A percentile compares a stretch with the other conserved stretches of the same genome.
Evolutionary conservation across 2,113 vertebrate species (phyloP).

Genomic region (Butorides virescens): DNA sequence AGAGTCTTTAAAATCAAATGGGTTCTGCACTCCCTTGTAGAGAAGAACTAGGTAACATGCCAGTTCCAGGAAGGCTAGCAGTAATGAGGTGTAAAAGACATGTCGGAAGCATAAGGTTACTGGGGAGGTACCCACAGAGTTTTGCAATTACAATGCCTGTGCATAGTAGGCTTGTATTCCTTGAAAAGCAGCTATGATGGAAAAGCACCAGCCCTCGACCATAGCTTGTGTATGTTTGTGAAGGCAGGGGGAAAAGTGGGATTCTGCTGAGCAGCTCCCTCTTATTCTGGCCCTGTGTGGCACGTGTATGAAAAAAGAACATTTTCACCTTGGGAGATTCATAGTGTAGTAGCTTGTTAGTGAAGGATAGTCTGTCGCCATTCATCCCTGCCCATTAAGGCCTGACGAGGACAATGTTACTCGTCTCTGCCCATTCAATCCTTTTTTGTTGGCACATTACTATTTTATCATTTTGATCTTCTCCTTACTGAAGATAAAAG

Average conservation of each 20-base stretch:
- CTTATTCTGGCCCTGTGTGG: not conserved
- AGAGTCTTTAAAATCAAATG: not conserved
- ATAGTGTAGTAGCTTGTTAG: not conserved
- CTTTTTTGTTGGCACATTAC: conserved; percentile 18
- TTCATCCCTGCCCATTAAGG: conserved; percentile 32
- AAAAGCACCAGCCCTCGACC: not conserved
- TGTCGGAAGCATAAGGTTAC: not conserved
- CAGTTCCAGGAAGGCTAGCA: not conserved
- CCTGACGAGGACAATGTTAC: conserved; percentile 11
- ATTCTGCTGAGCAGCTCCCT: not conserved
- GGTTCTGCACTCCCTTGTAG: not conserved
- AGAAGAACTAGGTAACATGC: not conserved
- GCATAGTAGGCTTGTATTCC: not conserved
- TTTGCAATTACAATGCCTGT: not conserved
- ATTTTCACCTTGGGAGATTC: not conserved
- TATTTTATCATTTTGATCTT: conserved; percentile 61
- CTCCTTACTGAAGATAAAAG: conserved; percentile 70
- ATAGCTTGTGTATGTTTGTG: not conserved
- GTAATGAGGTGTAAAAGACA: not conserved
- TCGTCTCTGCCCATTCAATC: conserved; percentile 11
- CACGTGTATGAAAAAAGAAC: not conserved
- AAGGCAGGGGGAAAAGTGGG: not conserved
- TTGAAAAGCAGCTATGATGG: not conserved
- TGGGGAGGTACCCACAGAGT: not conserved
- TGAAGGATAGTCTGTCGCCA: conserved; percentile 18